Conservation (phyloP, 2,797 vertebrate species). For the Muscicapa striata region DNA sequence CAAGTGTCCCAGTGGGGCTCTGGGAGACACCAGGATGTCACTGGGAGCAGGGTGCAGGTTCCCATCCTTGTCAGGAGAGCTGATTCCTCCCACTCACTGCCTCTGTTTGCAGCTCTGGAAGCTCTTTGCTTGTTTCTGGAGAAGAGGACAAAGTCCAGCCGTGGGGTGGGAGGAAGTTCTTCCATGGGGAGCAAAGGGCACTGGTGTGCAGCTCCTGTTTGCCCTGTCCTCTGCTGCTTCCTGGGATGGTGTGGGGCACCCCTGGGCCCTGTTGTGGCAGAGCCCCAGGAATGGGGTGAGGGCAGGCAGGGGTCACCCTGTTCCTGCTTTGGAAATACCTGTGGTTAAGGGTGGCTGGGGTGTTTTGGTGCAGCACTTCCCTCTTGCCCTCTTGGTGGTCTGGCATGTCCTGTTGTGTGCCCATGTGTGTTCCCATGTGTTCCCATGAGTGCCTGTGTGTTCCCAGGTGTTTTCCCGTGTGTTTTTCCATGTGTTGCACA, state of each 20-base stretch:
- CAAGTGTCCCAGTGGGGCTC: background rate
- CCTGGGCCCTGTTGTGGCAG: fast-evolving
- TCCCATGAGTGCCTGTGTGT: background rate
- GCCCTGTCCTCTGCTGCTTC: fast-evolving
- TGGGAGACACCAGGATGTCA: background rate
- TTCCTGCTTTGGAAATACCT: background rate
- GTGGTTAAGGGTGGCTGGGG: background rate
- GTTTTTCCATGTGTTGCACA: background rate
- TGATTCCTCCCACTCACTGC: fast-evolving
- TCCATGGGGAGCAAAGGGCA: background rate
- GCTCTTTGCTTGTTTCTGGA: background rate
- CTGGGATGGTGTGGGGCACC: fast-evolving
- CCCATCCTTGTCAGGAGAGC: background rate
- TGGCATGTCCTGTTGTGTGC: fast-evolving
- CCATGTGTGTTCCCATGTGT: background rate
- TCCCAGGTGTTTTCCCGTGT: background rate
- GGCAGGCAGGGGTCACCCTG: background rate
- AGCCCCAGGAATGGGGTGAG: background rate
- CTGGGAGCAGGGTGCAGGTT: background rate
- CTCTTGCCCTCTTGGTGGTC: background rate
- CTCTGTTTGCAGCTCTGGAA: background rate
- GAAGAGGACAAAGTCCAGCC: background rate
- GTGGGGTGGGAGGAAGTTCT: background rate
- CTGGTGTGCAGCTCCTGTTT: fast-evolving
- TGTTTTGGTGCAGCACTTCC: background rate